phyloP scores from a whole-genome alignment of 2,113 vertebrate species.

The Corythaeola cristata region DNA sequence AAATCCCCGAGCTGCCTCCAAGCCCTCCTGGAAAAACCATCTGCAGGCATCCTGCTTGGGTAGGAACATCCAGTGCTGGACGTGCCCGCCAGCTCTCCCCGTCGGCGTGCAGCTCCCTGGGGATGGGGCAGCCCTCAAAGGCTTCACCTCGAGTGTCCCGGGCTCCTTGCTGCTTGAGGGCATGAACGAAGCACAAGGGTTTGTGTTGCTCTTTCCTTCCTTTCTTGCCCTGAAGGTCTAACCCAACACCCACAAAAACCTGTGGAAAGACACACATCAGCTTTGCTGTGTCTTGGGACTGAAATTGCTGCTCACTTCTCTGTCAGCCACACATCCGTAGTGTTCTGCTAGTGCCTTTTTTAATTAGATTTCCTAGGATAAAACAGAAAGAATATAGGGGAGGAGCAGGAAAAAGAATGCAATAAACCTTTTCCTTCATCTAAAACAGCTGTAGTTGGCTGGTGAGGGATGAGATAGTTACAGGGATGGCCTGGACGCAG shows the following conservation, averaged over 20 bases:
- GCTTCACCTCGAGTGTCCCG: accelerated
- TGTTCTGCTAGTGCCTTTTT: not conserved
- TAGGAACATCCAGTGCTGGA: not conserved
- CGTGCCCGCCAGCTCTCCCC: accelerated
- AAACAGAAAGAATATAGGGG: not conserved
- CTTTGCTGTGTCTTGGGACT: not conserved
- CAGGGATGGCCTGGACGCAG: not conserved
- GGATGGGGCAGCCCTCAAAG: not conserved
- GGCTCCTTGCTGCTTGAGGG: not conserved
- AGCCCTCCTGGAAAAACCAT: not conserved
- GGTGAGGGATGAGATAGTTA: not conserved
- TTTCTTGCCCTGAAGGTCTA: not conserved
- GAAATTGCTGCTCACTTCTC: not conserved
- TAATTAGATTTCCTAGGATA: not conserved
- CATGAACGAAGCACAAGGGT: not conserved
- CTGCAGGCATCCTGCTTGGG: not conserved
- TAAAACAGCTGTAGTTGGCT: not conserved
- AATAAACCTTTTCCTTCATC: not conserved
- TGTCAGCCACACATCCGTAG: not conserved
- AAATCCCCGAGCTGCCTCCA: not conserved
- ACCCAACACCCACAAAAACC: not conserved
- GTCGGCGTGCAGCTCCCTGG: accelerated
- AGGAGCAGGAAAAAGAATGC: not conserved
- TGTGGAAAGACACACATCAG: accelerated
- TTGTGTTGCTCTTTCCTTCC: not conserved